Conservation (phyloP, 2,888 invertebrate genomes). For the Cabera pusaria region DNA sequence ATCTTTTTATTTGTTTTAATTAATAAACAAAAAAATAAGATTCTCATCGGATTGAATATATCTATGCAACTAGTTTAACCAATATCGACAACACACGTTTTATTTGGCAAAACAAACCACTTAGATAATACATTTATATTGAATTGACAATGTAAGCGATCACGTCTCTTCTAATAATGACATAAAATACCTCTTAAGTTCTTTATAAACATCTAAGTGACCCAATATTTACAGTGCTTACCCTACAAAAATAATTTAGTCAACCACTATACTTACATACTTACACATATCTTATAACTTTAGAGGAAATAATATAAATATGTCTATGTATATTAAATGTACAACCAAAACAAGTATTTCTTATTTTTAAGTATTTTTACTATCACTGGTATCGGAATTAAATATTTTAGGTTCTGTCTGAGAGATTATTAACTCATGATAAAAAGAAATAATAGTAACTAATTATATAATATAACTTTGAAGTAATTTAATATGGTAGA, state of each 20-base stretch:
- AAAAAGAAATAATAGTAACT: neutral
- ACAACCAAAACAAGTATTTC: conserved; percentile 20
- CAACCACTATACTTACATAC: conserved; percentile 77
- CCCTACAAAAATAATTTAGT: conserved; percentile 81
- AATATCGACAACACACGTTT: neutral
- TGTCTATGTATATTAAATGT: conserved; percentile 46
- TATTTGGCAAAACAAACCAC: neutral
- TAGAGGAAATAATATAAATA: conserved; percentile 67
- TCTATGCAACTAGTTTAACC: too few species aligned
- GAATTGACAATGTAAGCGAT: conserved; percentile 45
- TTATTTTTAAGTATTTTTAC: conserved; percentile 17
- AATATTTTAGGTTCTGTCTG: conserved; percentile 16
- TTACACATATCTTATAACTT: conserved; percentile 49
- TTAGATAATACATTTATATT: conserved; percentile 1
- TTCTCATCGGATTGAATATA: too few species aligned
- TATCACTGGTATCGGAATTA: conserved; percentile 45
- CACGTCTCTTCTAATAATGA: conserved; percentile 51
- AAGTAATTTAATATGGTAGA: too few species aligned
- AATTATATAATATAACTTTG: too few species aligned
- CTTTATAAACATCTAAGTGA: conserved; percentile 72
- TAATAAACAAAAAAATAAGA: too few species aligned
- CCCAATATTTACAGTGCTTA: conserved; percentile 77
- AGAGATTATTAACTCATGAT: neutral
- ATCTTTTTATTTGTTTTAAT: too few species aligned
- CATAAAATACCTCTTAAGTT: conserved; percentile 56